phyloP scores from a whole-genome alignment of 2,888 invertebrate species.

The Blera fallax region DNA sequence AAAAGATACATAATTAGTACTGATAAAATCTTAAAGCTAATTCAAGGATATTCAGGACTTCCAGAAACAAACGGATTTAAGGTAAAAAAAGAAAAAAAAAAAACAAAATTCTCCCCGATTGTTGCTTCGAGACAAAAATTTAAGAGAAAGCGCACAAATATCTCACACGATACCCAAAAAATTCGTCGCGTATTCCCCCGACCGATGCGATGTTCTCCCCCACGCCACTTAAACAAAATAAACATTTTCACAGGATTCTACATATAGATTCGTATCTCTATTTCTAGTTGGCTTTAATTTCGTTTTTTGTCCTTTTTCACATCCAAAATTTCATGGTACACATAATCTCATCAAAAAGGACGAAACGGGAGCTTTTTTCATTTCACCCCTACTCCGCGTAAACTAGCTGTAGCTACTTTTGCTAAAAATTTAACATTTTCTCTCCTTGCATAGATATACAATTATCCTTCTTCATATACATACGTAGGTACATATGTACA shows the following conservation, averaged over 20 bases:
- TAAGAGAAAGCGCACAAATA: slow-evolving; percentile 49
- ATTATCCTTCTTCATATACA: slow-evolving; percentile 19
- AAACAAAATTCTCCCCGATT: background rate
- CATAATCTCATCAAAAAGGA: slow-evolving; percentile 58
- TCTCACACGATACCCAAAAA: background rate
- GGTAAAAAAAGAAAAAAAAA: too few species aligned
- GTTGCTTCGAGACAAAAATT: slow-evolving; percentile 43
- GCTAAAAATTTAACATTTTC: slow-evolving; percentile 39
- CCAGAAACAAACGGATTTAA: slow-evolving; percentile 3
- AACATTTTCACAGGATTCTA: background rate
- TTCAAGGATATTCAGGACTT: slow-evolving; percentile 21
- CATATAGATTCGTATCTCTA: background rate
- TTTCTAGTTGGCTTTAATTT: background rate
- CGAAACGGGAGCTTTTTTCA: slow-evolving; percentile 27
- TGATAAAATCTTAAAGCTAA: background rate
- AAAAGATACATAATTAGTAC: background rate
- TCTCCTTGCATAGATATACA: slow-evolving; percentile 22
- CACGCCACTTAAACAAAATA: background rate
- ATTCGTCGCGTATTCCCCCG: background rate
- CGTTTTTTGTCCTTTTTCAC: slow-evolving; percentile 28
- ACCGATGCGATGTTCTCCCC: background rate
- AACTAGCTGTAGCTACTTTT: slow-evolving; percentile 54
- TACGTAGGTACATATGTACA: background rate
- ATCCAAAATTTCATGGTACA: slow-evolving; percentile 46
- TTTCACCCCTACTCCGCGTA: background rate